phyloP scores from a whole-genome alignment of 2,113 vertebrate species.

The Galemys pyrenaicus region DNA sequence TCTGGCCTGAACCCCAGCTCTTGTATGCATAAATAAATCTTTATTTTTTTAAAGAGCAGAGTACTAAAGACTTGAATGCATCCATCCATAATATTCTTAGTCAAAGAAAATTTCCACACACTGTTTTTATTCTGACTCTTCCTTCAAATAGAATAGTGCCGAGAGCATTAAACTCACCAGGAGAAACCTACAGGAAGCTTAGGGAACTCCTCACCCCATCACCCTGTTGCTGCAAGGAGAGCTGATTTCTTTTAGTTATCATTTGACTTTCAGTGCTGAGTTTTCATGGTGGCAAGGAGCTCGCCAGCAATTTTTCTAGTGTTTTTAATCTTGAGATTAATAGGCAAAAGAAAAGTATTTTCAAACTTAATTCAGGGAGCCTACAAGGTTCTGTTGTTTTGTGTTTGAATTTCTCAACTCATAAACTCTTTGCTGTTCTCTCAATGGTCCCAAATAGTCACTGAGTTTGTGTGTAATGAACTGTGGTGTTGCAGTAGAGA shows the following conservation, averaged over 20 bases:
- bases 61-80: not conserved
- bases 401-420: not conserved
- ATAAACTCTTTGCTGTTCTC: constrained; percentile 63
- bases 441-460: constrained; percentile 23
- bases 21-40: no score
- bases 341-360: constrained; percentile 53
- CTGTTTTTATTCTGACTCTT: not conserved
- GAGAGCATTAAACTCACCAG: not conserved
- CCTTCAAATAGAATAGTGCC: not conserved
- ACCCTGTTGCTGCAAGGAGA: not conserved
- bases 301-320: not conserved
- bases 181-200: not conserved
- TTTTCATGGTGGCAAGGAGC: not conserved
- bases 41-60: no score
- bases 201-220: not conserved
- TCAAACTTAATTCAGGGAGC: not conserved
- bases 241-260: not conserved
- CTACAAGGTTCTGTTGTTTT: not conserved
- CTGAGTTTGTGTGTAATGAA: constrained; percentile 45
- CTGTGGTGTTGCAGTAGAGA: constrained; percentile 13
- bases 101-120: not conserved
- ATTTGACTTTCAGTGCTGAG: not conserved
- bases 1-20: no score
- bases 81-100: not conserved
- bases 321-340: constrained; percentile 43